Percentiles rank a stretch among this genome's conserved stretches.
phyloP scores from a whole-genome alignment of 2,797 vertebrate genomes.

The Lates japonicus region DNA sequence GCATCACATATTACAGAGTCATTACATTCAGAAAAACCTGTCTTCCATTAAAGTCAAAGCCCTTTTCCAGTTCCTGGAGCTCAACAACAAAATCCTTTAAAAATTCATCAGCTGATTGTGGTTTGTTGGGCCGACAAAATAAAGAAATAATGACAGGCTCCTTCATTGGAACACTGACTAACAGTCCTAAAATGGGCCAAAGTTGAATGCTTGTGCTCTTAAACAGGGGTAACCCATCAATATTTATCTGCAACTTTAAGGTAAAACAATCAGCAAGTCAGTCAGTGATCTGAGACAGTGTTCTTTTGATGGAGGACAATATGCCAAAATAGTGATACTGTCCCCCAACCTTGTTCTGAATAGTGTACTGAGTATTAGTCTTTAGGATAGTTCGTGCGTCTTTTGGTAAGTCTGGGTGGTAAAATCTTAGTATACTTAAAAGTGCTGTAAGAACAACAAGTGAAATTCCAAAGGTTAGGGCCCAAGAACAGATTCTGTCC shows the following conservation, averaged over 20 bases:
- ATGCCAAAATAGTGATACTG: constrained; percentile 13
- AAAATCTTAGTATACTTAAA: not conserved
- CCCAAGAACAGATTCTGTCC: not conserved
- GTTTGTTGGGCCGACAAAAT: constrained; percentile 34
- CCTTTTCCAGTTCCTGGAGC: not conserved
- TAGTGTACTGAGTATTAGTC: not conserved
- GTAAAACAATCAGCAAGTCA: constrained; percentile 23
- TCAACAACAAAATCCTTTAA: constrained; percentile 3
- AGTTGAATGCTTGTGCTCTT: constrained; percentile 31
- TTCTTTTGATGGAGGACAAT: not conserved
- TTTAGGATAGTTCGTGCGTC: constrained; percentile 10
- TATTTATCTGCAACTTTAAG: constrained; percentile 39
- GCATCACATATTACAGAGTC: constrained; percentile 18
- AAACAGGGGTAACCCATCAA: constrained; percentile 43
- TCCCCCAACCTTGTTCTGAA: constrained; percentile 1
- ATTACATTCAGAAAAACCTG: not conserved
- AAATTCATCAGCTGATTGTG: not conserved
- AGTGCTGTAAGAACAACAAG: constrained; percentile 11
- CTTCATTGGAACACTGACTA: constrained; percentile 3
- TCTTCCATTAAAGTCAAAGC: not conserved
- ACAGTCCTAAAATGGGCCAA: constrained; percentile 33
- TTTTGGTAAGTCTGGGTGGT: not conserved
- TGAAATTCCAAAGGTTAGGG: not conserved
- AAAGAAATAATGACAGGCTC: constrained; percentile 34
- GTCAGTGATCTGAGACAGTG: constrained; percentile 4